Percentiles rank a stretch among this genome's conserved stretches.
phyloP scores from a whole-genome alignment of 2,113 vertebrate genomes.

The Hyperoodon ampullatus region DNA sequence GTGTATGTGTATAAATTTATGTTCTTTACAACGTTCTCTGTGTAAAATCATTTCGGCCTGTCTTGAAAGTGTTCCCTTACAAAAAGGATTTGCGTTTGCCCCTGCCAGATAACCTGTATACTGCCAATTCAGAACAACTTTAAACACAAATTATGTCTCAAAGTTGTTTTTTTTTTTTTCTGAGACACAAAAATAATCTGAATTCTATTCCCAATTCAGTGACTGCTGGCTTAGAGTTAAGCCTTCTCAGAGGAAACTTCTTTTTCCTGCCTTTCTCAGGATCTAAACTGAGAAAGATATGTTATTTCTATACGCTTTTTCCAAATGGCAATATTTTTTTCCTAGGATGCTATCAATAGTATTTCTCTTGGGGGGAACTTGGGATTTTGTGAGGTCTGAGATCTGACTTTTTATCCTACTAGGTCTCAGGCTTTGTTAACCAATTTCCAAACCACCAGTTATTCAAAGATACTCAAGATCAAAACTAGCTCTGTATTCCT shows the following conservation, averaged over 20 bases:
- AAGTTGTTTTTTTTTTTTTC: background rate
- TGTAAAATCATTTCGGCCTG: background rate
- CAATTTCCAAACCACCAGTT: background rate
- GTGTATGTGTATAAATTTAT: background rate
- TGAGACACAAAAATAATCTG: background rate
- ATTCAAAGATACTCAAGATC: background rate
- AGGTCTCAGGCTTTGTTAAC: background rate
- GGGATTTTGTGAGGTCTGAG: background rate
- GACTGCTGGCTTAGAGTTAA: background rate
- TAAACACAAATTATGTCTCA: background rate
- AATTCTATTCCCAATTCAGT: background rate
- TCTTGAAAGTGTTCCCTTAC: background rate
- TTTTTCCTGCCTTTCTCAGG: background rate
- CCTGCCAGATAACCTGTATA: background rate
- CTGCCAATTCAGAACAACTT: background rate
- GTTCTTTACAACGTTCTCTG: background rate
- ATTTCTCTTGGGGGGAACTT: background rate
- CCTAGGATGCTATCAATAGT: background rate
- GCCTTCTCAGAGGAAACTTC: background rate
- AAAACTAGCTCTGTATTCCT: background rate
- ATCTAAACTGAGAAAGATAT: background rate
- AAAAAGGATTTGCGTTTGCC: background rate
- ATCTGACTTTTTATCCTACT: background rate
- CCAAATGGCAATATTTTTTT: background rate
- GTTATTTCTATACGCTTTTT: background rate